Evolutionary conservation across 2,113 vertebrate genomes (phyloP).

Genomic region (Ahaetulla prasina): DNA sequence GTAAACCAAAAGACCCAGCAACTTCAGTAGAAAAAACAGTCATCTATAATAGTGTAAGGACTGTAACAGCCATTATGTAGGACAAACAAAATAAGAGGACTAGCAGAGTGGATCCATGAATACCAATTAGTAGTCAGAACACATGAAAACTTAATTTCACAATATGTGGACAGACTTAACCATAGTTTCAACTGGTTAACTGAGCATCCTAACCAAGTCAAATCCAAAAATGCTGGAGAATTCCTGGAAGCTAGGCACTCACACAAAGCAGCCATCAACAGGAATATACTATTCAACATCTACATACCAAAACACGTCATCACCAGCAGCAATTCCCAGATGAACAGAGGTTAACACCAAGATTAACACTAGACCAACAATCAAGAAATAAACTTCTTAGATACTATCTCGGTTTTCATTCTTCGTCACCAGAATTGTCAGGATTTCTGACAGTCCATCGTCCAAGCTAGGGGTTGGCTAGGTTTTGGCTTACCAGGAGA

Average conservation of each 20-base stretch:
- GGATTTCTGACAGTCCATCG: no score
- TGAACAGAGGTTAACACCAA: background rate
- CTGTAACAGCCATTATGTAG: background rate
- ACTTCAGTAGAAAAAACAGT: background rate
- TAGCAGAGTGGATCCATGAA: background rate
- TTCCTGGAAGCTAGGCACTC: background rate
- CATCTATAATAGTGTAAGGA: no score
- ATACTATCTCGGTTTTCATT: no score
- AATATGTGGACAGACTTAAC: background rate
- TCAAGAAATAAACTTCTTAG: background rate
- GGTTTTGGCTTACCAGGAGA: no score
- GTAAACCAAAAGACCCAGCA: background rate
- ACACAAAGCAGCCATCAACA: background rate
- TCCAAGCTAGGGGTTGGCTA: no score
- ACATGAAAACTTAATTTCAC: background rate
- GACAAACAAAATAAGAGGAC: background rate
- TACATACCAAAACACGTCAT: background rate
- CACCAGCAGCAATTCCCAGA: background rate
- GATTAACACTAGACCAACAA: background rate
- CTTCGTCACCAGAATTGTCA: no score
- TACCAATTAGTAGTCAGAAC: background rate
- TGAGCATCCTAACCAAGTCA: background rate
- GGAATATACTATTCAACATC: background rate
- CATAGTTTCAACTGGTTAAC: background rate
- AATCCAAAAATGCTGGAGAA: background rate